phyloP scores from a whole-genome alignment of 2,888 invertebrate species.

The Cryptocheilus praepositus region DNA sequence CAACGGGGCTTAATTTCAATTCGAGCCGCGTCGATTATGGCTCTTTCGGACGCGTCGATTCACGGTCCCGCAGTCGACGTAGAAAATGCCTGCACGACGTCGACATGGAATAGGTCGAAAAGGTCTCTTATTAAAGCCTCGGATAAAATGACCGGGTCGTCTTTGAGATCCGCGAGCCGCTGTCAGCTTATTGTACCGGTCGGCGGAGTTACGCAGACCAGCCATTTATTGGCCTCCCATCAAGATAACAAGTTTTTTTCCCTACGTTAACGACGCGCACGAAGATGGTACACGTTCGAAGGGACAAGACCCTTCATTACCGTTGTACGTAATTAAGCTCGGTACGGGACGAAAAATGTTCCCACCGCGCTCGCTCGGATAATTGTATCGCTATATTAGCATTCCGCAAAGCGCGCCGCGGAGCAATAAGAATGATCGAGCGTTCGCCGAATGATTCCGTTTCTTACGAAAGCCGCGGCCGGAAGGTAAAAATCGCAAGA shows the following conservation, averaged over 20 bases:
- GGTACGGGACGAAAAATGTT: slow-evolving; percentile 34
- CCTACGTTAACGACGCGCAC: slow-evolving; percentile 24
- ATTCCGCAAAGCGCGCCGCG: slow-evolving; percentile 8
- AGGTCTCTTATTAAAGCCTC: slow-evolving; percentile 48
- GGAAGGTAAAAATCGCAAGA: neutral
- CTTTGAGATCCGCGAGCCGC: slow-evolving; percentile 47
- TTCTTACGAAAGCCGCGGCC: no score
- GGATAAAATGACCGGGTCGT: slow-evolving; percentile 42
- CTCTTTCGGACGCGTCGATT: no score
- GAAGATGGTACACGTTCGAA: slow-evolving; percentile 25
- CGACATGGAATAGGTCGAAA: slow-evolving; percentile 33
- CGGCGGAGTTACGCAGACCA: slow-evolving; percentile 31
- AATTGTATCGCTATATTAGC: slow-evolving; percentile 30
- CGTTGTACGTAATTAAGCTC: slow-evolving; percentile 47
- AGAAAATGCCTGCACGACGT: neutral
- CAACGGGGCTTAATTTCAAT: no score
- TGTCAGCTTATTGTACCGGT: slow-evolving; percentile 49
- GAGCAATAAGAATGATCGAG: no score
- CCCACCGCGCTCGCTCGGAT: slow-evolving; percentile 1
- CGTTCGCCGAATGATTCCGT: no score
- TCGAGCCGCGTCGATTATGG: no score
- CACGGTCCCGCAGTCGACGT: no score
- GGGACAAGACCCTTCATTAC: slow-evolving; percentile 50
- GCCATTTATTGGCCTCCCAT: slow-evolving; percentile 53
- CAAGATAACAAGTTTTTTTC: slow-evolving; percentile 50